Base-by-base conservation (phyloP, 2,113 vertebrate genomes). In the Anser brachyrhynchus region DNA sequence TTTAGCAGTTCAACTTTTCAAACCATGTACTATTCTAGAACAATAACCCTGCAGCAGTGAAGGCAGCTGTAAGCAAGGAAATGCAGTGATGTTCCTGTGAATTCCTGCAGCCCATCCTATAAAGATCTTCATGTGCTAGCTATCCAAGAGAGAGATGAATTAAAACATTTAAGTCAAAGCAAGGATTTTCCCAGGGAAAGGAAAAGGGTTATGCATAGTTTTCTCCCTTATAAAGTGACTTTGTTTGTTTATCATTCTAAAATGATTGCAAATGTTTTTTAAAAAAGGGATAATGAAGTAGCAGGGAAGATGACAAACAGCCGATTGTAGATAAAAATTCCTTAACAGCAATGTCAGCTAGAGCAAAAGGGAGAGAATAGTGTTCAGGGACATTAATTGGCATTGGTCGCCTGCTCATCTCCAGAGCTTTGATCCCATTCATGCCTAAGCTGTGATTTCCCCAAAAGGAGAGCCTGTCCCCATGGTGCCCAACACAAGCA, bases 101-200 rank as follows among this genome's bases (percentile, higher is more conserved):
- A 93, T 95, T 92, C 87, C 91, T 91, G 61, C 9, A 90, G 75
- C 87, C 92, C 22, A 0, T 90, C 93, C 84, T 90, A 75, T 86
- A 72, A 78, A 82, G 65, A 41, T 92, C 77, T 86, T 84, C 93
- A 64, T 72, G 29, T 3, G 25, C 41, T 91, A 70, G 80, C 94
- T 97, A 58, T 95, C 96, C 94, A 82, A 96, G 94, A 97, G 20
- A 69, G 52, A 96, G 75, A 95, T 33, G 62, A 90, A 92, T 79
- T 95, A 66, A 95, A 97, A 78, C 70, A 71, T 84, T 69, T 67
- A 67, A 95, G 41, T 28, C n/a, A 13, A 97, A 93, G 92, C 66
- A 96, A 93, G 61, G 90, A 93, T 97, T 97, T 98, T 97, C 92
- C 92, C 89, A 90, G 96, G 96, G 94, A 89, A 89, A 91, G 89